Conservation (phyloP, 1,140 invertebrate genomes). For the Drosophila micromelanica region DNA sequence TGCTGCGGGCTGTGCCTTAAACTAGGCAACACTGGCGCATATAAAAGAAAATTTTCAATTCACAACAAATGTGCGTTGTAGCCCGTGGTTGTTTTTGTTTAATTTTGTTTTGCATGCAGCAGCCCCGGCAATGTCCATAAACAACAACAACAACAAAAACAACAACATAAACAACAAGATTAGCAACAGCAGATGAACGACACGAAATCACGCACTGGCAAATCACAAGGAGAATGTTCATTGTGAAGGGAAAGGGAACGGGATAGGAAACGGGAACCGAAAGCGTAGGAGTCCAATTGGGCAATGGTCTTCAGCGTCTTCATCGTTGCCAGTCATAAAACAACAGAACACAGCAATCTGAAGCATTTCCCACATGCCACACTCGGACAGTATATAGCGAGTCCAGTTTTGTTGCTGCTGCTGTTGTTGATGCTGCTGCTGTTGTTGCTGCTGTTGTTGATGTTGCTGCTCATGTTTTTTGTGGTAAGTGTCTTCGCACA, state of each 20-base stretch:
- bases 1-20: slow-evolving; percentile 54
- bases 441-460: slow-evolving; percentile 1
- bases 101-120: slow-evolving; percentile 68
- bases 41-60: slow-evolving; percentile 62
- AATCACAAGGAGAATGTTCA: background rate
- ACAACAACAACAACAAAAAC: slow-evolving; percentile 44
- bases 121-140: slow-evolving; percentile 33
- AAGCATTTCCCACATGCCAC: slow-evolving; percentile 46
- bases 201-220: slow-evolving; percentile 43
- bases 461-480: slow-evolving; percentile 8
- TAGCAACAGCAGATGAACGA: slow-evolving; percentile 31
- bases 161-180: slow-evolving; percentile 31
- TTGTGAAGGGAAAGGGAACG: no score
- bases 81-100: slow-evolving; percentile 77
- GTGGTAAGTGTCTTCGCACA: slow-evolving; percentile 38
- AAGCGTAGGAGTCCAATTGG: slow-evolving; percentile 32
- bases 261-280: no score
- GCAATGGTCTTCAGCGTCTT: slow-evolving; percentile 39
- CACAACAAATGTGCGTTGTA: slow-evolving; percentile 48
- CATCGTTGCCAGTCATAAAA: slow-evolving; percentile 39
- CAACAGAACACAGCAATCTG: slow-evolving; percentile 26
- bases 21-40: slow-evolving; percentile 61
- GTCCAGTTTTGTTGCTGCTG: slow-evolving; percentile 18
- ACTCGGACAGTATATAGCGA: slow-evolving; percentile 38
- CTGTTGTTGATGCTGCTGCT: slow-evolving; percentile 14